A percentile compares a stretch with the other conserved stretches of the same genome.
Conservation (phyloP, 2,113 vertebrate genomes). For the Mastomys coucha region DNA sequence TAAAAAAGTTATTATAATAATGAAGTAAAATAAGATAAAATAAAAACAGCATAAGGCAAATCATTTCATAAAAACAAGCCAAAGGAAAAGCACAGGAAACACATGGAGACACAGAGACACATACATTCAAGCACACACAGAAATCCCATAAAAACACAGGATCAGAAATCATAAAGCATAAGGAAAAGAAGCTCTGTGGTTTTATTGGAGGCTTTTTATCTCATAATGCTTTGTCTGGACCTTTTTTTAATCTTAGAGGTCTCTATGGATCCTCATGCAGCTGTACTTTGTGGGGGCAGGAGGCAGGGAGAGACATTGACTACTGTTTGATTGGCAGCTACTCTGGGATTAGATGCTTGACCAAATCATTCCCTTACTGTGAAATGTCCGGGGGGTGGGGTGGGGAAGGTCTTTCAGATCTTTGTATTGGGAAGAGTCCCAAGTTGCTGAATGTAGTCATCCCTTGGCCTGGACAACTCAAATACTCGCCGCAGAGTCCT, state of each 20-base stretch:
- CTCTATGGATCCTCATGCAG: not conserved
- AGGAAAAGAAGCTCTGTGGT: not conserved
- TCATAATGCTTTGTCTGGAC: not conserved
- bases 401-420: not conserved
- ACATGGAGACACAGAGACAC: not conserved
- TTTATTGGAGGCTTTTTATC: not conserved
- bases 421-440: not conserved
- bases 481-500: not conserved
- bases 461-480: not conserved
- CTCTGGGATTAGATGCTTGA: not conserved
- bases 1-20: not conserved
- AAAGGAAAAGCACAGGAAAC: not conserved
- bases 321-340: not conserved
- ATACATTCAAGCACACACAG: not conserved
- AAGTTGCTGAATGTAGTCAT: not conserved
- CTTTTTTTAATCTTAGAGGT: not conserved
- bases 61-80: too few species aligned
- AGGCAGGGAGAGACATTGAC: not conserved
- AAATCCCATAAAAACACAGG: not conserved
- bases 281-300: not conserved
- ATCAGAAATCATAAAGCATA: not conserved
- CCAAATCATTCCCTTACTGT: not conserved
- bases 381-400: not conserved
- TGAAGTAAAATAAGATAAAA: not conserved
- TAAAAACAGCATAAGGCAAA: not conserved